Evolutionary conservation across 1,140 invertebrate genomes (phyloP).

Genomic region (Hirudo medicinalis): DNA sequence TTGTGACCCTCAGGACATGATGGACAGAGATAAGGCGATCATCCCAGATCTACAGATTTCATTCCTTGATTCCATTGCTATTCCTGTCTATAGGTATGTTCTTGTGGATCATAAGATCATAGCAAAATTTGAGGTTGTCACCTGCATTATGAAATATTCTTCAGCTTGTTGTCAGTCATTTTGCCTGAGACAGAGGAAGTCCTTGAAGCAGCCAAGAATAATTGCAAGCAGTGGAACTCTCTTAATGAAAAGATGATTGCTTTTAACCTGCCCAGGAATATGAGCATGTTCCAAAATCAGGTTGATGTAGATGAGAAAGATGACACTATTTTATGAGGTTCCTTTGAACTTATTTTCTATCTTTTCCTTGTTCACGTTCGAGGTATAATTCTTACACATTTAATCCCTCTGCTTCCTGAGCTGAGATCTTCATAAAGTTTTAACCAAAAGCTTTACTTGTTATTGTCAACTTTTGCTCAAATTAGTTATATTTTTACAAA

Average conservation of each 20-base stretch:
- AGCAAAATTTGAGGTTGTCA: conserved; percentile 4
- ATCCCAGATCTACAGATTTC: conserved; percentile 69
- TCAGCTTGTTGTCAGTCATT: conserved; percentile 33
- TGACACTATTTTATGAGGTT: conserved; percentile 1
- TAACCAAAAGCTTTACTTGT: too few species aligned
- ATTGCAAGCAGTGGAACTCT: conserved; percentile 34
- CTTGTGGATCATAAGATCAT: not conserved
- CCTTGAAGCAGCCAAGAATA: conserved; percentile 31
- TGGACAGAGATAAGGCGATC: conserved; percentile 66
- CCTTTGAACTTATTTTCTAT: too few species aligned
- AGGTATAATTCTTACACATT: too few species aligned
- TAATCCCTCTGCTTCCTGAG: too few species aligned
- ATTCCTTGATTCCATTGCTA: conserved; percentile 54
- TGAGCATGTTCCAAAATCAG: conserved; percentile 14
- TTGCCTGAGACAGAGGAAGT: conserved; percentile 31
- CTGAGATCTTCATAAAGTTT: too few species aligned
- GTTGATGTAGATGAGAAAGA: conserved; percentile 1
- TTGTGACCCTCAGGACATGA: conserved; percentile 57
- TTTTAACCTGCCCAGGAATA: conserved; percentile 15
- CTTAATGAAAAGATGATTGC: conserved; percentile 22
- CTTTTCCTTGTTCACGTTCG: too few species aligned
- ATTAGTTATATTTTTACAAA: too few species aligned
- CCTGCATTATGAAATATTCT: conserved; percentile 14
- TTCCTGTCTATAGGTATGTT: conserved; percentile 50
- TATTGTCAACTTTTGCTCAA: too few species aligned